These are phyloP conservation scores for Anastatus disparis DNA, from an alignment of 1,140 invertebrate genomes.

Conservation along the genomic window DNA sequence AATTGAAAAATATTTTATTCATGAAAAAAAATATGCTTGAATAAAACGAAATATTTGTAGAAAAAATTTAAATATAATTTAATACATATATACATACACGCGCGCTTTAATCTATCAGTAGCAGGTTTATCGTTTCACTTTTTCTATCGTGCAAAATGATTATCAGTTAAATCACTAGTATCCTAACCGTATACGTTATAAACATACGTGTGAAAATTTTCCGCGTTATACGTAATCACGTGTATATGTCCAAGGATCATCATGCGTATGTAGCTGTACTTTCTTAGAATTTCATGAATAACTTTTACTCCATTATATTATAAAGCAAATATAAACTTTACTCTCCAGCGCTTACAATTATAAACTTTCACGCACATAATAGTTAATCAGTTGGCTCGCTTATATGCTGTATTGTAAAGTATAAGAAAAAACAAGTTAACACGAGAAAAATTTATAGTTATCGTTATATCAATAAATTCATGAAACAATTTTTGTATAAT, in stretches of 20 bases:
- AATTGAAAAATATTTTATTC: too few relatives aligned
- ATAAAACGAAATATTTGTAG: too few relatives aligned
- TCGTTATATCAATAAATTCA: conserved; percentile 20
- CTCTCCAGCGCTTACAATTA: neutral
- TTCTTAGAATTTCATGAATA: conserved; percentile 33
- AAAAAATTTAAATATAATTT: too few relatives aligned
- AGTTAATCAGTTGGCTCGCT: too few relatives aligned
- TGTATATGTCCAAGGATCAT: too few relatives aligned
- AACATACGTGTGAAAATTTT: conserved; percentile 17
- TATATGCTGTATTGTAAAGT: neutral
- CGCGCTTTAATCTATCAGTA: conserved; percentile 12
- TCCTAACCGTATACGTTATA: too few relatives aligned
- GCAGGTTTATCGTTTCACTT: conserved; percentile 1
- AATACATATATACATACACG: too few relatives aligned
- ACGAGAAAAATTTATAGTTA: conserved; percentile 17
- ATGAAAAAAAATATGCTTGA: too few relatives aligned
- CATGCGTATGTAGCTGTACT: neutral
- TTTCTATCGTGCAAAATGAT: conserved; percentile 12
- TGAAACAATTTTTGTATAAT: neutral
- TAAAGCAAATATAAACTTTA: neutral
- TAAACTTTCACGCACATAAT: neutral
- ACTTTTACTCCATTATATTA: conserved; percentile 22
- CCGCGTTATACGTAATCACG: neutral
- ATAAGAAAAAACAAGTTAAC: neutral
- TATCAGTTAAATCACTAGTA: neutral